These are phyloP conservation scores for Dreissena rostriformis DNA, from an alignment of 1,140 invertebrate species.

Conservation along the genomic window DNA sequence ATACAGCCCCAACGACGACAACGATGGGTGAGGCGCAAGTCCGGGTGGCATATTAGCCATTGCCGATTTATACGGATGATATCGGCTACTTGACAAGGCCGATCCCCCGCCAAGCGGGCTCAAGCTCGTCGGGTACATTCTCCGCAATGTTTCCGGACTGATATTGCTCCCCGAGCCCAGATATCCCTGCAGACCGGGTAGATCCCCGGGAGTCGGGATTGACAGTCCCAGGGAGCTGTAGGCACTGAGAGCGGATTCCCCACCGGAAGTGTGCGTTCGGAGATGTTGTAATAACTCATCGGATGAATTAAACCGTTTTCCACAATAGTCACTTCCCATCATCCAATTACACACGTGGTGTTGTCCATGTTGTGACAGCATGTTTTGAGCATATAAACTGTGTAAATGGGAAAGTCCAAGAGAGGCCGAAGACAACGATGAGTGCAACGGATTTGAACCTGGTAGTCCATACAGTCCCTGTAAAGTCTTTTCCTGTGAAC, in stretches of 20 bases:
- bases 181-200: conserved; percentile 60
- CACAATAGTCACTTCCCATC: conserved; percentile 92
- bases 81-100: conserved; percentile 86
- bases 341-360: conserved; percentile 95
- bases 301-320: conserved; percentile 95
- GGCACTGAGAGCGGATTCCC: conserved; percentile 79
- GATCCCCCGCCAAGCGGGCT: conserved; percentile 90
- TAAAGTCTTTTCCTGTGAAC: conserved; percentile 93
- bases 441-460: conserved; percentile 52
- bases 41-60: conserved; percentile 67
- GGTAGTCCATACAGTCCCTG: conserved; percentile 81
- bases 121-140: conserved; percentile 90
- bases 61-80: conserved; percentile 90
- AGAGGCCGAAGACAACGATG: conserved; percentile 44
- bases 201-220: conserved; percentile 65
- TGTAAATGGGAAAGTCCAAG: conserved; percentile 52
- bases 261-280: conserved; percentile 92
- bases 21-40: conserved; percentile 82
- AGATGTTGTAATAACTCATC: conserved; percentile 98
- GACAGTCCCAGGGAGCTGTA: conserved; percentile 65
- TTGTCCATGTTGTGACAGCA: conserved; percentile 51
- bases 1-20: conserved; percentile 87
- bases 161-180: conserved; percentile 81
- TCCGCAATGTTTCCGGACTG: conserved; percentile 84
- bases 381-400: conserved; percentile 53